Conservation (phyloP, 1,140 invertebrate genomes). For the Proctacanthus coquilletti region DNA sequence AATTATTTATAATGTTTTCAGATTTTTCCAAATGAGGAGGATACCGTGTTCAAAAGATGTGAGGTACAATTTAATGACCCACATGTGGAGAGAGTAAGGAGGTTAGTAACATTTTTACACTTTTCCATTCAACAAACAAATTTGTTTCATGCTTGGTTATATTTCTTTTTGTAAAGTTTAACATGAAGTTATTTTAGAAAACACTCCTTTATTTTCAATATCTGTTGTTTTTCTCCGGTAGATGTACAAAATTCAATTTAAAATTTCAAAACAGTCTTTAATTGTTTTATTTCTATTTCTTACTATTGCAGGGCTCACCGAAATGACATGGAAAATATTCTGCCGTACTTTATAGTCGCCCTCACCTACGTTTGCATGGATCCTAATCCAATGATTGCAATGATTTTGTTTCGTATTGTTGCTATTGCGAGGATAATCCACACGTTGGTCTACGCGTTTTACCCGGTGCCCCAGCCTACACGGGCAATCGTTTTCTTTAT, state of each 20-base stretch:
- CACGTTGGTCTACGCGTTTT: constrained; percentile 41
- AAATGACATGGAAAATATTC: constrained; percentile 55
- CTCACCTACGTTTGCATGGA: constrained; percentile 41
- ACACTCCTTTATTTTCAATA: no score
- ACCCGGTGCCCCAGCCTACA: constrained; percentile 38
- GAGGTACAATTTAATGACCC: constrained; percentile 23
- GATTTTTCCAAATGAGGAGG: constrained; percentile 23
- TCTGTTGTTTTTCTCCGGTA: background rate
- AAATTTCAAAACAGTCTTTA: background rate
- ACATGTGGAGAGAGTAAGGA: constrained; percentile 24
- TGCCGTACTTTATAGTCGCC: constrained; percentile 43
- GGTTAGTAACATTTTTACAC: constrained; percentile 13
- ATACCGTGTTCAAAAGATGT: constrained; percentile 25
- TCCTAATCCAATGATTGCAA: constrained; percentile 35
- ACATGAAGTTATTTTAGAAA: background rate
- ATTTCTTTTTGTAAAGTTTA: no score
- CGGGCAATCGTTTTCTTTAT: constrained; percentile 36
- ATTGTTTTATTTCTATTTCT: background rate
- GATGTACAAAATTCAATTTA: constrained; percentile 1
- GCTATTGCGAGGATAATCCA: constrained; percentile 38
- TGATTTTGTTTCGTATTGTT: constrained; percentile 39
- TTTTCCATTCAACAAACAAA: no score
- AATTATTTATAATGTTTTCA: background rate
- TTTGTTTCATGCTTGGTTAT: no score
- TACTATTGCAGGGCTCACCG: constrained; percentile 39